Base-by-base conservation (phyloP, 2,888 invertebrate genomes). In the Alviniconcha strummeri region DNA sequence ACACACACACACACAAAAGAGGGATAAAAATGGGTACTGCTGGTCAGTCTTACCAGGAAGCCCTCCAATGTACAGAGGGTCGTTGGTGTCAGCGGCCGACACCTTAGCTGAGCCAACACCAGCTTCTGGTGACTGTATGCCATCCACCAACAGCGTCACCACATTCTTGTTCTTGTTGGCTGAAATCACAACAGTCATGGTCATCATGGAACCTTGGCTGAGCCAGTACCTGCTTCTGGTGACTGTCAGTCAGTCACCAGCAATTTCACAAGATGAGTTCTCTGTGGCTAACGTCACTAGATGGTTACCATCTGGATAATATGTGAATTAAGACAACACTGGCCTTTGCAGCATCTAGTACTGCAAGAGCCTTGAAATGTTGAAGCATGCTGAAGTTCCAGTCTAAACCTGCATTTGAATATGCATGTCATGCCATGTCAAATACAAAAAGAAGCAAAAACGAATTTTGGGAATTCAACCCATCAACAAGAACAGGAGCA, bases 11-110 rank as follows among this genome's bases (percentile, higher is more conserved):
- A 60, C 60, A 71, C n/a, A 71, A 71, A 7, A 71, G 5, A 71
- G 8, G 71, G 7, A 71, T n/a, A 60, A 8, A 60, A 8, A 69
- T 17, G 15, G 7, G 17, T 15, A 69, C 36, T 36, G 36, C 36
- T 36, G 36, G 36, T 36, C 69, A 54, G 52, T 54, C 84, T 36
- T 72, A 86, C 93, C 91, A 88, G 96, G 96, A 94, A 98, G 97
- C 0, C 98, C 98, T 52, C 99, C 99, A 90, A 99, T 95, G 94
- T 97, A 99, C 64, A 99, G 95, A 0, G 98, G 97, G 86, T 97
- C 96, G 57, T 96, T 96, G 0, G 98, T 97, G 90, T 97, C 96
- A 0, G 97, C 97, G 0, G 96, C 95, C 0, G 95, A 95, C 54
- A 95, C 95, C 36, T 95, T 95, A 54, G 95, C 95, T 77, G 91